Conservation (phyloP, 2,797 vertebrate species). For the Loriculus beryllinus region DNA sequence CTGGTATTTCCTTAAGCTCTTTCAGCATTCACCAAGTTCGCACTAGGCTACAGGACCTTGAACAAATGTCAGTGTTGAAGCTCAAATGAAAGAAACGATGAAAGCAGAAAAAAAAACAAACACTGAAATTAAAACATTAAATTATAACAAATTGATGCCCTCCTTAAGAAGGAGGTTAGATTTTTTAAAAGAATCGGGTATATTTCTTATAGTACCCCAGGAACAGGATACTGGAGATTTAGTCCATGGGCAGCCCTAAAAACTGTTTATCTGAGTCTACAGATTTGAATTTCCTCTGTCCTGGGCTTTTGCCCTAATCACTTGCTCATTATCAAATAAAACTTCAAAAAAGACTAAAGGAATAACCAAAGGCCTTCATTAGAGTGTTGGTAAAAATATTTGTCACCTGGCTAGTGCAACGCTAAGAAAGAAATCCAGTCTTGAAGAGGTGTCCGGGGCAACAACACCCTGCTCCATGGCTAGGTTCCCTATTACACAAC, state of each 20-base stretch:
- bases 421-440: background rate
- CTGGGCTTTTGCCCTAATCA: background rate
- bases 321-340: background rate
- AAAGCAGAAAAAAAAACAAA: background rate
- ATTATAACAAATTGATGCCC: background rate
- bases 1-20: background rate
- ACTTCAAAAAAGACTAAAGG: background rate
- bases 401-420: background rate
- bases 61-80: background rate
- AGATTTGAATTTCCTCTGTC: background rate
- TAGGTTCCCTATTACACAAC: background rate
- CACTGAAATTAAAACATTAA: background rate
- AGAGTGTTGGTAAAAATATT: background rate
- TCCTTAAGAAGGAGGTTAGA: background rate
- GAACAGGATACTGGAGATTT: background rate
- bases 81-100: background rate
- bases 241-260: background rate
- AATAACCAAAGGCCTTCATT: background rate
- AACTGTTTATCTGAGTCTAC: background rate
- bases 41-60: background rate
- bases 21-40: background rate
- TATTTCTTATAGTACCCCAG: background rate
- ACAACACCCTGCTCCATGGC: background rate
- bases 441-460: background rate
- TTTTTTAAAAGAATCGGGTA: background rate